These are phyloP conservation scores for Eupelmus urozonus DNA, from an alignment of 2,888 invertebrate genomes.

Conservation along the genomic window DNA sequence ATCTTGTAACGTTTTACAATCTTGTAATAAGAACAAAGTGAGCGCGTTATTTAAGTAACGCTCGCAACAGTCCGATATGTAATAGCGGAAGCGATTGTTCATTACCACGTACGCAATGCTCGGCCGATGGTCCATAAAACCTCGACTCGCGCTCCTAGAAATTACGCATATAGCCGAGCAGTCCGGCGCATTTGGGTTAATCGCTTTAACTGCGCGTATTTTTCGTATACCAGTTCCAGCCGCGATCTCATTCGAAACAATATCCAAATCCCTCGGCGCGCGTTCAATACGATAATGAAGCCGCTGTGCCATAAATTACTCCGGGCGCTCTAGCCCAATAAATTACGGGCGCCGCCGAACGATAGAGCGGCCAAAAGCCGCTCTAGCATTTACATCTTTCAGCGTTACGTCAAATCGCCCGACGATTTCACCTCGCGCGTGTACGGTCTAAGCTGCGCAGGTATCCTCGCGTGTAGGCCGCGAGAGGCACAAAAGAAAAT, in stretches of 20 bases:
- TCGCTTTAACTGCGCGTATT: background rate
- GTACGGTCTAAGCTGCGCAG: background rate
- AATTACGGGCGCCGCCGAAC: too few species aligned
- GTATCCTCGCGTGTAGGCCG: background rate
- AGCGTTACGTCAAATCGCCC: background rate
- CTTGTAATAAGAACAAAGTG: too few species aligned
- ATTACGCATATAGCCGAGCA: too few species aligned
- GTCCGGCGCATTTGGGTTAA: conserved; percentile 5
- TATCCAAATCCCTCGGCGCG: too few species aligned
- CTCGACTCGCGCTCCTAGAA: background rate
- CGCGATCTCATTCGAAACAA: too few species aligned
- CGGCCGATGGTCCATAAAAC: conserved; percentile 29
- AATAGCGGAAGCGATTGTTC: conserved; percentile 41
- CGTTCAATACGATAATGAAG: too few species aligned
- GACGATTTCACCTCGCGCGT: background rate
- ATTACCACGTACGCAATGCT: background rate
- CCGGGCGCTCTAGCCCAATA: too few species aligned
- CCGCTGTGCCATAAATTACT: too few species aligned
- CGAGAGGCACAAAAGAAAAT: conserved; percentile 29
- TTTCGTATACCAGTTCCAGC: background rate
- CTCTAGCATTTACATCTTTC: background rate
- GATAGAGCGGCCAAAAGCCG: background rate
- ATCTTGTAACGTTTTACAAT: too few species aligned
- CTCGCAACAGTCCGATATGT: background rate
- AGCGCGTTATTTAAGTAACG: too few species aligned